Evolutionary conservation across 2,797 vertebrate species (phyloP).

Genomic region (Melanotaenia trifasciata): DNA sequence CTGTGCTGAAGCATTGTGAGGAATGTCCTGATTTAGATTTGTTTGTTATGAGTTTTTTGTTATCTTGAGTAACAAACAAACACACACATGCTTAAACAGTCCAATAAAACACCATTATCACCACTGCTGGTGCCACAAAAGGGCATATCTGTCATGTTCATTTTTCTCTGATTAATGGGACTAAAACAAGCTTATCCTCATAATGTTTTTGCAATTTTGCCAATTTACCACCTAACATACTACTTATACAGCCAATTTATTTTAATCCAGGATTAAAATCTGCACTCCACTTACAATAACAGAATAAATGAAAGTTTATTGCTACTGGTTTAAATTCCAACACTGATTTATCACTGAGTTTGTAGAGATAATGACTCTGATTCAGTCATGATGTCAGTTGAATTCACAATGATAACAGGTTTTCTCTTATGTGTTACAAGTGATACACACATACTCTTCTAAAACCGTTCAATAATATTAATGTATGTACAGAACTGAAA

Average conservation of each 20-base stretch:
- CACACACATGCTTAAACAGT: neutral
- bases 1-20: neutral
- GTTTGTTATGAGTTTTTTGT: conserved; percentile 4
- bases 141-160: conserved; percentile 2
- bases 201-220: conserved; percentile 1
- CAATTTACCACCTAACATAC: conserved; percentile 12
- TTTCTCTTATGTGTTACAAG: conserved; percentile 49
- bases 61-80: neutral
- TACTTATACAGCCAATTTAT: neutral
- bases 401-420: conserved; percentile 35
- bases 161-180: neutral
- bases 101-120: neutral
- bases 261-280: conserved; percentile 17
- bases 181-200: neutral
- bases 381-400: conserved; percentile 26
- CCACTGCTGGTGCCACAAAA: neutral
- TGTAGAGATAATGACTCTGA: conserved; percentile 31
- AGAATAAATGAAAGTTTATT: conserved; percentile 9
- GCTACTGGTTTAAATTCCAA: conserved; percentile 21
- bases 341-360: conserved; percentile 31
- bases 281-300: conserved; percentile 7
- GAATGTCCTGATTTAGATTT: conserved; percentile 7
- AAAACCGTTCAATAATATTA: neutral
- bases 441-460: conserved; percentile 10
- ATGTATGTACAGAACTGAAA: conserved; percentile 3